Percentiles rank a stretch among this genome's conserved stretches.
These are phyloP conservation scores for Tokudaia muenninki DNA, from an alignment of 2,797 vertebrate species.

Conservation along the genomic window DNA sequence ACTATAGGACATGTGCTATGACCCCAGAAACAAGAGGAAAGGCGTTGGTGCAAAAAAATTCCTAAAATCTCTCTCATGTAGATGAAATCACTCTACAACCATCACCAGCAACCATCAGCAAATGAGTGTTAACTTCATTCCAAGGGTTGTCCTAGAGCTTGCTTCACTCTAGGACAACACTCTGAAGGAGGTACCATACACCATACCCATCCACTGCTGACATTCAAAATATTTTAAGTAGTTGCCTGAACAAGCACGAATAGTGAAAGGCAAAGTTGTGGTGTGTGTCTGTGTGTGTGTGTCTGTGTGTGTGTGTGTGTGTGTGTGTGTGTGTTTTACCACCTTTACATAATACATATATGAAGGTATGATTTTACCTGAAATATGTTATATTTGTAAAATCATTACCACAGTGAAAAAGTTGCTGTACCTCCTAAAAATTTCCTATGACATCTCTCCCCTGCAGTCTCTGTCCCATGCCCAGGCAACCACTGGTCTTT, in stretches of 20 bases:
- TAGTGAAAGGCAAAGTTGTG: background rate
- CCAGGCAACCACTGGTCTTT: background rate
- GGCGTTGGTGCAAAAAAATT: background rate
- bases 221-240: background rate
- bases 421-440: background rate
- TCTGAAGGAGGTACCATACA: background rate
- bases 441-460: background rate
- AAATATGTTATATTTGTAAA: background rate
- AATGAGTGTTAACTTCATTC: background rate
- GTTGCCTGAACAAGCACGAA: background rate
- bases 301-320: background rate
- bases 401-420: background rate
- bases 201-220: background rate
- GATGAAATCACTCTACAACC: background rate
- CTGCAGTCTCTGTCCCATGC: background rate
- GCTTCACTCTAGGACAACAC: background rate
- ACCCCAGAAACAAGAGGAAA: background rate
- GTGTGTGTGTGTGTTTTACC: background rate
- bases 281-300: constrained; percentile 25
- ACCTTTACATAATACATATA: background rate
- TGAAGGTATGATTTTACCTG: background rate
- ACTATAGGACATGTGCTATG: background rate
- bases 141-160: background rate
- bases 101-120: background rate
- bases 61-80: background rate